phyloP scores from a whole-genome alignment of 1,140 invertebrate genomes.

The Chionoecetes opilio region DNA sequence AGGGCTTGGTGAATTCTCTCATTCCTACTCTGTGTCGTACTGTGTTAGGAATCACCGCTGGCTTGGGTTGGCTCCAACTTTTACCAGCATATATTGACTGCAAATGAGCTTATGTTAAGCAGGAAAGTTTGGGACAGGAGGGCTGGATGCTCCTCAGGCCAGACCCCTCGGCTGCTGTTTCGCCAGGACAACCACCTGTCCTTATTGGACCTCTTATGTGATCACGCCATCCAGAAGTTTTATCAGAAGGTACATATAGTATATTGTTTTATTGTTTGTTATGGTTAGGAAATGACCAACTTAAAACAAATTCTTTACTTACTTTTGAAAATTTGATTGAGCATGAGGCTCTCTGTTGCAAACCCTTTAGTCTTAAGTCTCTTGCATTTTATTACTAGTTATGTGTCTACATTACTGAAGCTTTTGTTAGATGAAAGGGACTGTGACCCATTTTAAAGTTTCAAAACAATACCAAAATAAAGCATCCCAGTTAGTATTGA shows the following conservation, averaged over 20 bases:
- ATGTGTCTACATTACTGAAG: slow-evolving; percentile 56
- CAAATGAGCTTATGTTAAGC: slow-evolving; percentile 69
- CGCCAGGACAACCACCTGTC: slow-evolving; percentile 68
- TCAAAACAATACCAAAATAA: neutral
- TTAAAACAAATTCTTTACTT: slow-evolving; percentile 66
- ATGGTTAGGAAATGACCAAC: slow-evolving; percentile 71
- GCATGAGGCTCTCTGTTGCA: slow-evolving; percentile 68
- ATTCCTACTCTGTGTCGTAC: slow-evolving; percentile 78
- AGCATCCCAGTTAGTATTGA: neutral
- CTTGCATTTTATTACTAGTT: slow-evolving; percentile 62
- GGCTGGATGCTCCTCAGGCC: slow-evolving; percentile 64
- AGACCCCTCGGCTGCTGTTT: slow-evolving; percentile 72
- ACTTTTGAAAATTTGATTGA: slow-evolving; percentile 71
- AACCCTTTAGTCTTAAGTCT: slow-evolving; percentile 56
- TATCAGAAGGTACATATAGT: slow-evolving; percentile 68
- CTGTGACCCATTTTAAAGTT: slow-evolving; percentile 56
- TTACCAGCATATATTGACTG: slow-evolving; percentile 66
- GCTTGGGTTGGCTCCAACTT: slow-evolving; percentile 64
- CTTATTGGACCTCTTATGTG: slow-evolving; percentile 52
- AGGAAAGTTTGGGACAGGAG: slow-evolving; percentile 62
- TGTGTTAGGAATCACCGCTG: slow-evolving; percentile 76
- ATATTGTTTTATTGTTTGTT: slow-evolving; percentile 72
- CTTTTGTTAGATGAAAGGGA: slow-evolving; percentile 34
- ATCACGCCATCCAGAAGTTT: slow-evolving; percentile 74
- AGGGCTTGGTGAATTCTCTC: slow-evolving; percentile 78